A percentile compares a stretch with the other conserved stretches of the same genome.
Conservation (phyloP, 1,140 invertebrate genomes). For the Arion vulgaris region DNA sequence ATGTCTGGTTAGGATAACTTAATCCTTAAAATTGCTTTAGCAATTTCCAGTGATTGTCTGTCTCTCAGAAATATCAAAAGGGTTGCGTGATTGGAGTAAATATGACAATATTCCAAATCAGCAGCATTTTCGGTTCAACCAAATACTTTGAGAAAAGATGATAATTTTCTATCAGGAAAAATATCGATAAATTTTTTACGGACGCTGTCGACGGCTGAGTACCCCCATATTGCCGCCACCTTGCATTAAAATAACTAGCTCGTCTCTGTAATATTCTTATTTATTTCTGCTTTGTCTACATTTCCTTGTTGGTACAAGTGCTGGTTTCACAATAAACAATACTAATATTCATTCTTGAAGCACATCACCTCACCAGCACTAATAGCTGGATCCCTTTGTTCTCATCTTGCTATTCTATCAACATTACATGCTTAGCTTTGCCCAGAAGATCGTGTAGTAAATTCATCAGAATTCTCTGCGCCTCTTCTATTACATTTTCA, state of each 20-base stretch:
- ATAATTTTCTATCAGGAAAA: conserved; percentile 35
- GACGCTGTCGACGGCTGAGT: conserved; percentile 16
- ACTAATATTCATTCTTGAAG: conserved; percentile 33
- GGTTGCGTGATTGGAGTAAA: conserved; percentile 42
- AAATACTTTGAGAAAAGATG: too few relatives aligned
- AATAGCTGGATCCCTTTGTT: conserved; percentile 52
- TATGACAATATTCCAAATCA: neutral
- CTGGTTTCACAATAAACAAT: conserved; percentile 39
- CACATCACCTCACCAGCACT: conserved; percentile 43
- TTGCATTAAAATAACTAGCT: conserved; percentile 44
- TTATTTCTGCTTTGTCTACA: conserved; percentile 2
- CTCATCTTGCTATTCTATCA: conserved; percentile 40
- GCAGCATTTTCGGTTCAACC: conserved; percentile 46
- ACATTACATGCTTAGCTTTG: conserved; percentile 37
- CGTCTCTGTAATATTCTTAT: conserved; percentile 2
- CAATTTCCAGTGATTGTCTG: conserved; percentile 44
- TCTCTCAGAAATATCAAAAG: conserved; percentile 49
- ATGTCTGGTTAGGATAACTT: conserved; percentile 44
- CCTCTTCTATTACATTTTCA: conserved; percentile 36
- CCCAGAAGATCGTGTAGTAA: conserved; percentile 33
- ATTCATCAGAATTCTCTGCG: conserved; percentile 41
- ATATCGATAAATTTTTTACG: conserved; percentile 15
- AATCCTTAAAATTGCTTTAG: conserved; percentile 24
- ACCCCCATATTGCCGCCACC: conserved; percentile 52
- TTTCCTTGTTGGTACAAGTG: conserved; percentile 7